Evolutionary conservation across 2,113 vertebrate genomes (phyloP).

Genomic region (Notarius lentiginosus): DNA sequence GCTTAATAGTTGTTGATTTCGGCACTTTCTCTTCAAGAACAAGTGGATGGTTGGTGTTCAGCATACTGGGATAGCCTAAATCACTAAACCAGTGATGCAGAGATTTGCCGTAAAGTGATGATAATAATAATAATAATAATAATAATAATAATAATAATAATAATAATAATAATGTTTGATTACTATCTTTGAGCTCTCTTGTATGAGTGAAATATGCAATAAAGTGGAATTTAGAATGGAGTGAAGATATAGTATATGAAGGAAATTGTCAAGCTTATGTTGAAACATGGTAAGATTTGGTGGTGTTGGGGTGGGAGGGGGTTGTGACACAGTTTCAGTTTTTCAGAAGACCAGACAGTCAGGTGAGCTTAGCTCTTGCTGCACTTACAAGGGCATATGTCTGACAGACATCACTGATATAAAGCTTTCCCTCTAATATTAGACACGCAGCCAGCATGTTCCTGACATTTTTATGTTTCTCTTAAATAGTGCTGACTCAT

Average conservation of each 20-base stretch:
- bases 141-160: not conserved
- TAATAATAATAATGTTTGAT: not conserved
- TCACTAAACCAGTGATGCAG: conserved; percentile 10
- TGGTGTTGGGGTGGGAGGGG: not conserved
- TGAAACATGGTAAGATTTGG: not conserved
- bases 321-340: conserved; percentile 42
- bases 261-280: not conserved
- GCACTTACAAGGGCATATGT: conserved; percentile 39
- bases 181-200: not conserved
- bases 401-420: conserved; percentile 39
- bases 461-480: conserved; percentile 43
- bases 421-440: conserved; percentile 23
- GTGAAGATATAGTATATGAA: not conserved
- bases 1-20: conserved; percentile 34
- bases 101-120: conserved; percentile 17
- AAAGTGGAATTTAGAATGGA: not conserved
- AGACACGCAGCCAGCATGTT: conserved; percentile 18
- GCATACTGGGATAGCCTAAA: not conserved
- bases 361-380: conserved; percentile 25
- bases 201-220: not conserved
- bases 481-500: conserved; percentile 61
- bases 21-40: conserved; percentile 7
- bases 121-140: not conserved
- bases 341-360: conserved; percentile 41
- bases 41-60: conserved; percentile 2